phyloP scores from a whole-genome alignment of 2,113 vertebrate genomes.

The Larimichthys crocea region DNA sequence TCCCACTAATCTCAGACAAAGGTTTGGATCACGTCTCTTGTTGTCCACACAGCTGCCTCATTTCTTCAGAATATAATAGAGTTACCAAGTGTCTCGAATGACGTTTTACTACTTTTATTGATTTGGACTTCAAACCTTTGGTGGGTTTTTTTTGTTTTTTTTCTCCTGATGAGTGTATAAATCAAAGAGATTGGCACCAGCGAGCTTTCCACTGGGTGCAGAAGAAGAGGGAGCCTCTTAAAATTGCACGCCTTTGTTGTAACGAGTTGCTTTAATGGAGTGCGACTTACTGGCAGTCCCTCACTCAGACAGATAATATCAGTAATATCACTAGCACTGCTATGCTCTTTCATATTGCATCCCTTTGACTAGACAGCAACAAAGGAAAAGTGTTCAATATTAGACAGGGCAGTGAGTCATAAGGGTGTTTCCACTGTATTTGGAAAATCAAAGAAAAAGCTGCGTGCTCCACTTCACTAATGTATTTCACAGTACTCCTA shows the following conservation, averaged over 20 bases:
- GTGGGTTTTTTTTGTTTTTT: conserved; percentile 43
- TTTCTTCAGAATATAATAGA: conserved; percentile 67
- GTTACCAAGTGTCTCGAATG: conserved; percentile 69
- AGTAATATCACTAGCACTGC: conserved; percentile 51
- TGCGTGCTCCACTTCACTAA: conserved; percentile 50
- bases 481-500: conserved; percentile 68
- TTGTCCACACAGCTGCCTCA: conserved; percentile 63
- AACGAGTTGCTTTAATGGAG: conserved; percentile 68
- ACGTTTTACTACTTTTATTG: conserved; percentile 74
- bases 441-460: conserved; percentile 64
- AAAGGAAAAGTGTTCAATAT: conserved; percentile 76
- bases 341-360: conserved; percentile 37
- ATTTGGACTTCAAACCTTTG: conserved; percentile 61
- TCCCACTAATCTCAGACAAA: conserved; percentile 23
- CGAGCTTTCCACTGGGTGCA: conserved; percentile 54
- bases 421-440: conserved; percentile 72
- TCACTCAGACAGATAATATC: conserved; percentile 68
- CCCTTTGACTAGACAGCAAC: conserved; percentile 51
- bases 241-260: conserved; percentile 59
- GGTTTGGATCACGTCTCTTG: conserved; percentile 45
- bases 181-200: conserved; percentile 72
- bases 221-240: conserved; percentile 52
- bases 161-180: conserved; percentile 59
- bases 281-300: conserved; percentile 54
- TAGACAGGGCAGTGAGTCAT: conserved; percentile 73